Evolutionary conservation across 1,140 invertebrate genomes (phyloP), one percentile per base, ranked within the genome.

Genomic region (Steinernema khuongi): DNA sequence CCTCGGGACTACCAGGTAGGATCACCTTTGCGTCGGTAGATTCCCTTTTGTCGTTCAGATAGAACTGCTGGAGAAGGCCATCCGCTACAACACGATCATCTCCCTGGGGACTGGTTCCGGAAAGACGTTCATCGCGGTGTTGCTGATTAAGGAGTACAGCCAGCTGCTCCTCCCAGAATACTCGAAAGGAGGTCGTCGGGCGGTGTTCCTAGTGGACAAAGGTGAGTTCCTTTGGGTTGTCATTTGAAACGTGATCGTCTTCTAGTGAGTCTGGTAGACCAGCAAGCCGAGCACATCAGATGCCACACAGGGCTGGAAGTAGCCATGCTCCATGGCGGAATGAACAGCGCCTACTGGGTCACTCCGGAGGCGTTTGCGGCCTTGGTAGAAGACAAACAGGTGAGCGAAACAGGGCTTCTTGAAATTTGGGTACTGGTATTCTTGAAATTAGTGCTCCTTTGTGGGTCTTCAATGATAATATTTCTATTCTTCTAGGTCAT

Each of bases 101-200:
- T 94, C 91, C 86, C 86, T 98, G 68, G 93, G 93, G 1, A 96
- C 94, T 50, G 93, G 92, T 67, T 88, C 91, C 11, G 94, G 94
- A 1, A 97, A 97, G 87, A 96, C 94, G 1, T 96, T 90, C 83
- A 93, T 98, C 81, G 92, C 94, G 4, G 88, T 93, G 2, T 88
- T 93, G 88, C 85, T 94, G 0, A 88, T 94, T 0, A 92, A 91
- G 84, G 88, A 90, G 71, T 87, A 91, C 30, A 88, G 89, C 1
- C 71, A 87, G 43, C 83, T 88, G 77, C 73, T 91, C 29, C 71
- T 85, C n/a, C 69, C 68, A 36, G 74, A 81, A 1, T 43, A 79
- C 18, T 41, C 78, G 1, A 73, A 84, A 72, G 74, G 74, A 7
- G 86, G 85, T 4, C 87, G 88, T 77, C 77, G 86, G 36, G 86